Evolutionary conservation across 2,113 vertebrate species (phyloP).

Genomic region (Promerops cafer): DNA sequence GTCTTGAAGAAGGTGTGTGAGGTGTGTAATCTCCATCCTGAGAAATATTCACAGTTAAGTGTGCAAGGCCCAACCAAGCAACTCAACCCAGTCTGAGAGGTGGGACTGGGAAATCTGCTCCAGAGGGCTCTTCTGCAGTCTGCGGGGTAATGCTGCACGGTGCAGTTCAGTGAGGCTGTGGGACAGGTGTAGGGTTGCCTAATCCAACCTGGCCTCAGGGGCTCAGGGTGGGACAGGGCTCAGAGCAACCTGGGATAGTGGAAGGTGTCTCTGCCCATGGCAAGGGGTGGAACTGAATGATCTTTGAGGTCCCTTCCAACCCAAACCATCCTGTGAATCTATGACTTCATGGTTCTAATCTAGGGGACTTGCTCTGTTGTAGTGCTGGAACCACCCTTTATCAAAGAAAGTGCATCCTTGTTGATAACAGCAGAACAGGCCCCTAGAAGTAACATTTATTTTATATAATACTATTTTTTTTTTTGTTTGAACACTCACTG

Average conservation of each 20-base stretch:
- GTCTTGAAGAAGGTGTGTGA: neutral
- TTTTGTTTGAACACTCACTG: neutral
- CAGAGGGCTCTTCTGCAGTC: neutral
- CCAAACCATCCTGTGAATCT: neutral
- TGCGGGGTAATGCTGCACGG: rapidly evolving
- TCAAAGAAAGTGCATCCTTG: neutral
- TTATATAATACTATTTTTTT: neutral
- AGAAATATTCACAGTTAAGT: neutral
- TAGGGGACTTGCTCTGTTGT: neutral
- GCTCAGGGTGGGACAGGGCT: neutral
- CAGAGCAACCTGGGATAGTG: neutral
- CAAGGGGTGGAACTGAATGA: neutral
- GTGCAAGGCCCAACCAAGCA: rapidly evolving
- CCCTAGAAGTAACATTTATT: neutral
- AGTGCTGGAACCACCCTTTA: neutral
- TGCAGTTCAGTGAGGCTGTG: neutral
- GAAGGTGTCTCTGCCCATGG: neutral
- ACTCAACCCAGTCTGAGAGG: neutral
- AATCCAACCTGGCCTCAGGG: neutral
- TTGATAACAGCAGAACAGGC: neutral
- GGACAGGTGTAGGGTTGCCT: no score
- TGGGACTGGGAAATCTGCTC: neutral
- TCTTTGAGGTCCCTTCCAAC: neutral
- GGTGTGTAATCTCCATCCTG: neutral
- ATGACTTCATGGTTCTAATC: neutral